Evolutionary conservation across 2,888 invertebrate genomes (phyloP), one percentile per base, ranked within the genome.

Genomic region (Hirtodrosophila alboralis): DNA sequence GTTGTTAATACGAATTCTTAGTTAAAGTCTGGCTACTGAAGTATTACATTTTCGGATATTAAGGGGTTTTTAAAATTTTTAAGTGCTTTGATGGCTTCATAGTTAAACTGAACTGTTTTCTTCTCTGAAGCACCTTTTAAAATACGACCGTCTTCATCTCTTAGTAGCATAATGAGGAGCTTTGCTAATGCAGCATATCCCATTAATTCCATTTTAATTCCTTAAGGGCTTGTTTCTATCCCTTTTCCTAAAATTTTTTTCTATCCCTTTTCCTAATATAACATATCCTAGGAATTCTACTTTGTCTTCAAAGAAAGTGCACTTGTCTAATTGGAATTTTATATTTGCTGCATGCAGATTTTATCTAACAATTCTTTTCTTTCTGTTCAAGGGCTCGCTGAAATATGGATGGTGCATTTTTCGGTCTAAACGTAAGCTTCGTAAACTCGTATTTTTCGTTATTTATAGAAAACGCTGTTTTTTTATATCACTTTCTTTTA

Each of bases 401-500:
- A 28, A 28, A 28, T 28, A 28, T 28, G 4, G 28, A 28, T 3
- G 28, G 28, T 3, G 28, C 28, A 3, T n/a, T 28, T 28, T 28
- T 28, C n/a, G n/a, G n/a, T 9, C 28, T n/a, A n/a, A 28, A 28
- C 2, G 28, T n/a, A 2, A 21, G 21, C 26, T 4, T 38, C 4
- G 21, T 43, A 13, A 26, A 33, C 12, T 31, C 10, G 12, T 13
- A 12, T 18, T 18, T 18, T 18, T 5, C 18, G 18, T 18, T 18
- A 18, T 18, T 18, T 18, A 18, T 23, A 23, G 23, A 23, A 7
- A 13, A 33, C 4, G 14, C 33, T 4, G 44, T 68, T 7, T 65
- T 43, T 51, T 51, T 4, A 54, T 28, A 28, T 30, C 62, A 18
- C 72, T 65, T 6, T 41, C 58, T 36, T 28, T 28, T 28, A 28